Conservation (phyloP, 2,113 vertebrate genomes). For the Pseudonaja textilis region DNA sequence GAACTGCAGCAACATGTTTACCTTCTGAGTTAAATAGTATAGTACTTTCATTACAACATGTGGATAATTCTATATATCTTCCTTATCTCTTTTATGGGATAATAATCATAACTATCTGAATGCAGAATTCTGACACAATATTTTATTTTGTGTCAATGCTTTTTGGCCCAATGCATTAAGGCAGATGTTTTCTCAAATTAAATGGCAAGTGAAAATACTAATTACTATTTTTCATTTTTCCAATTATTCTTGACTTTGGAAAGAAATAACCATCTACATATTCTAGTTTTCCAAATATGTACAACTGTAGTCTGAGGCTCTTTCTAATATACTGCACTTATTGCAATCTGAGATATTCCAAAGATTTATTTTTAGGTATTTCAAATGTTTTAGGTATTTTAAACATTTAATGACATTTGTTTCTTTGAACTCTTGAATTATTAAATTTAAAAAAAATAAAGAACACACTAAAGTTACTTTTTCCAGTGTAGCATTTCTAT, state of each 20-base stretch:
- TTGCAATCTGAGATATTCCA: background rate
- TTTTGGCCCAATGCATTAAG: conserved; percentile 50
- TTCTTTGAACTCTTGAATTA: background rate
- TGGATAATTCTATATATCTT: conserved; percentile 53
- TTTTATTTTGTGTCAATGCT: conserved; percentile 20
- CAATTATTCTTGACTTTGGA: conserved; percentile 15
- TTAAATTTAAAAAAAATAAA: background rate
- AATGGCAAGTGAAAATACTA: conserved; percentile 37
- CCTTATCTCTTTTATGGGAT: conserved; percentile 30
- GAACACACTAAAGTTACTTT: background rate
- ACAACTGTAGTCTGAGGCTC: conserved; percentile 9
- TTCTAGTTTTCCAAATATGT: conserved; percentile 35
- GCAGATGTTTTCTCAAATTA: conserved; percentile 46
- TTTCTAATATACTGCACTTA: background rate
- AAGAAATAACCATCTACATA: conserved; percentile 8
- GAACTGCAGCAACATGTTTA: background rate
- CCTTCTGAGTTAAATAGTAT: conserved; percentile 2
- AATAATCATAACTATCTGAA: conserved; percentile 48
- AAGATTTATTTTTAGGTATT: background rate
- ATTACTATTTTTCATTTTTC: conserved; percentile 37
- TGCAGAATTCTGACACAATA: conserved; percentile 52
- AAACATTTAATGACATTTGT: background rate
- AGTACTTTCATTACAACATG: conserved; percentile 4
- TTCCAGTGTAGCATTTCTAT: background rate
- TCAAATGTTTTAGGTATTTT: background rate